Base-by-base conservation (phyloP, 2,888 invertebrate genomes). In the Catocala sponsa region DNA sequence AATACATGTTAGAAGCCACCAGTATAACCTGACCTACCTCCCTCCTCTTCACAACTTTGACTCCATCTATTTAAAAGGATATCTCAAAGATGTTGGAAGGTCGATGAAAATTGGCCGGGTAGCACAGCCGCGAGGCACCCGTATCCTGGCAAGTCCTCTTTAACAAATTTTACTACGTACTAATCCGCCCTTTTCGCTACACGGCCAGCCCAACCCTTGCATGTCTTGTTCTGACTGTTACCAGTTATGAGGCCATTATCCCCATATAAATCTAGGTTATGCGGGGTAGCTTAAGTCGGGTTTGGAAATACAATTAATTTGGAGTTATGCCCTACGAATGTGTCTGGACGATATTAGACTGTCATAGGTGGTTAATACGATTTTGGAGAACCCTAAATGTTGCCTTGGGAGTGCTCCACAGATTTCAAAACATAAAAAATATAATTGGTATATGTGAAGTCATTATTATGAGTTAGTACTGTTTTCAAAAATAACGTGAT, bases 131-230 rank as follows among this genome's bases (percentile, higher is more conserved):
- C 80, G 82, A 88, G 90, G 87, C 83, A 86, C 91, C 91, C 92
- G 89, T 89, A 91, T 90, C 81, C 82, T 74, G 61, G 75, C 78
- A 63, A 83, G 78, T 82, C 81, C 92, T 89, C 90, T 91, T 91
- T 91, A 93, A 91, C 94, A 92, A 94, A 94, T 94, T 94, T 92
- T 91, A 92, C 92, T 88, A 88, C 84, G 80, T 78, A 84, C 90
- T 92, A 93, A 94, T 93, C 94, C 93, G 84, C 83, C 91, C 89
- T 90, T 89, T 87, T 87, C 85, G 83, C 80, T 81, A 84, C 82
- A 84, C 82, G 82, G 77, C 78, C 68, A 72, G 59, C 58, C 61
- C 77, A 78, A 83, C 89, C 89, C 88, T 86, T 78, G 88, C 86
- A 89, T 88, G 91, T 87, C 91, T 89, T 91, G 91, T 91, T 87